A percentile compares a stretch with the other conserved stretches of the same genome.
Conservation (phyloP, 2,888 invertebrate genomes). For the Julus scanicus region DNA sequence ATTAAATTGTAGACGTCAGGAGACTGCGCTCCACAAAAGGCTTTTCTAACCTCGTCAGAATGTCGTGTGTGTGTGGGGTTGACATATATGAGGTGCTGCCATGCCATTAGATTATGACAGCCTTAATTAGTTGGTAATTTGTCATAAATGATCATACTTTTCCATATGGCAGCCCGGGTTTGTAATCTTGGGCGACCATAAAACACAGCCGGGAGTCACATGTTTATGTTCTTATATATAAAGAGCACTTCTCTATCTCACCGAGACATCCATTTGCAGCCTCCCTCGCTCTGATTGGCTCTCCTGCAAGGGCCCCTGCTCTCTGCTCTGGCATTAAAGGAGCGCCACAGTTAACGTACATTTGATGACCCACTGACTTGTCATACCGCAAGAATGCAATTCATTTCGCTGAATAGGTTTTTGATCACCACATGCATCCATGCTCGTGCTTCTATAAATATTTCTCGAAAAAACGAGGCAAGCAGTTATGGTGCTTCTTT, state of each 20-base stretch:
- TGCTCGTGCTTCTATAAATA: constrained; percentile 5
- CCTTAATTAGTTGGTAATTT: constrained; percentile 52
- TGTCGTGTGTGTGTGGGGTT: constrained; percentile 7
- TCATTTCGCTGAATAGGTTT: constrained; percentile 34
- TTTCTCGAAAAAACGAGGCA: constrained; percentile 28
- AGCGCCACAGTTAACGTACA: constrained; percentile 45
- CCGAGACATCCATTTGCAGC: constrained; percentile 24
- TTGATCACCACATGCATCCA: constrained; percentile 35
- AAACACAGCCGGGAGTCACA: constrained; percentile 49
- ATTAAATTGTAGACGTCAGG: constrained; percentile 48
- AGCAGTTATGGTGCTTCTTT: not conserved
- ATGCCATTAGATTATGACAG: constrained; percentile 50
- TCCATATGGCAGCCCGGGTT: constrained; percentile 29
- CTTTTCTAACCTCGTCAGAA: not conserved
- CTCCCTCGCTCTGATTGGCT: not conserved
- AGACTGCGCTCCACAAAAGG: not conserved
- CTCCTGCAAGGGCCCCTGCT: not conserved
- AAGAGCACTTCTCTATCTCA: constrained; percentile 41
- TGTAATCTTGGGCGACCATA: constrained; percentile 49
- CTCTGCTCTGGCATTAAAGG: not conserved
- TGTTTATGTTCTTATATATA: constrained; percentile 38
- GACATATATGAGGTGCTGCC: constrained; percentile 49
- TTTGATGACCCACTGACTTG: constrained; percentile 47
- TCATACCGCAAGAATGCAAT: constrained; percentile 47
- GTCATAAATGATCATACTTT: constrained; percentile 51